Evolutionary conservation across 2,113 vertebrate genomes (phyloP).

Genomic region (Coryphaenoides rupestris): DNA sequence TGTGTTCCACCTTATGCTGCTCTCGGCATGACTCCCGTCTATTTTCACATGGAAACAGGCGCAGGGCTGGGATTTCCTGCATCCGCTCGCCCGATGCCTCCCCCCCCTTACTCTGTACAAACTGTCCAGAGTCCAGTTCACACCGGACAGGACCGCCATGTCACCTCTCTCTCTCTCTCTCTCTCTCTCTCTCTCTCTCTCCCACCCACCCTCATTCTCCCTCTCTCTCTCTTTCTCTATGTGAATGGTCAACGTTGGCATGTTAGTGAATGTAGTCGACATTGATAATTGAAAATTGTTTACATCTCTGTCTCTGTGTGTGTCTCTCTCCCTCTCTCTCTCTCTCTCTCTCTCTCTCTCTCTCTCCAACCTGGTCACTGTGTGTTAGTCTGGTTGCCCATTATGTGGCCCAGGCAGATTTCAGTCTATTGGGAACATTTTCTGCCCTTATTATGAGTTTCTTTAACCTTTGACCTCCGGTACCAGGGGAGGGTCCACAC

Average conservation of each 20-base stretch:
- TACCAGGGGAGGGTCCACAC: too few relatives aligned
- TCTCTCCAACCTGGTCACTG: too few relatives aligned
- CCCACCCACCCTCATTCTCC: too few relatives aligned
- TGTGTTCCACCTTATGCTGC: background rate
- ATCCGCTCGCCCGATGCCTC: slow-evolving; percentile 18
- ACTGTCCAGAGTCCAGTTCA: background rate
- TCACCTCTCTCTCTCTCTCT: too few relatives aligned
- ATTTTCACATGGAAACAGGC: slow-evolving; percentile 13
- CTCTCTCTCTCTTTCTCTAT: background rate
- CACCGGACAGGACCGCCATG: background rate
- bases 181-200: too few relatives aligned
- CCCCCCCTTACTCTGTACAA: slow-evolving; percentile 5
- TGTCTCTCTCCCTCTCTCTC: too few relatives aligned
- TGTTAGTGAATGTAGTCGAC: background rate
- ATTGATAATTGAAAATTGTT: background rate
- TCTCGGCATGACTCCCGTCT: slow-evolving; percentile 9
- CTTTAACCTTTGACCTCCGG: background rate
- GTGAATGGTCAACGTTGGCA: too few relatives aligned
- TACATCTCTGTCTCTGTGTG: background rate
- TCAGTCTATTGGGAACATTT: background rate
- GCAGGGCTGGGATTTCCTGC: slow-evolving; percentile 35
- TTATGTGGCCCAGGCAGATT: background rate
- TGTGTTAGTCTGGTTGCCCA: too few relatives aligned
- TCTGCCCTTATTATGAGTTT: background rate
- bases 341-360: too few relatives aligned